phyloP scores from a whole-genome alignment of 2,113 vertebrate species.

The Trematomus loennbergii region DNA sequence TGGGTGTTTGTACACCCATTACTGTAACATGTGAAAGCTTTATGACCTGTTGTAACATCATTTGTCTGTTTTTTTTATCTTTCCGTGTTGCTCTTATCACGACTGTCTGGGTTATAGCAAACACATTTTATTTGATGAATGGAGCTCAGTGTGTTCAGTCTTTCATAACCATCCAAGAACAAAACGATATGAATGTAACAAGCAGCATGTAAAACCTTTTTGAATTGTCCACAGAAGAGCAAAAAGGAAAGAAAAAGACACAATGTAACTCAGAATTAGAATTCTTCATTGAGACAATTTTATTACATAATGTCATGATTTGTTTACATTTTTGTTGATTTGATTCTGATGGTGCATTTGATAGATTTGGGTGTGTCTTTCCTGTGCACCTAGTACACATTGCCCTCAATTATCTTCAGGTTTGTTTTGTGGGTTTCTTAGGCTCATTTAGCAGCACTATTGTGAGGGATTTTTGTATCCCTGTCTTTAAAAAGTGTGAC shows the following conservation, averaged over 20 bases:
- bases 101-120: neutral
- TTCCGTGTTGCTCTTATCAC: slow-evolving; percentile 17
- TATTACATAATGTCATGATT: neutral
- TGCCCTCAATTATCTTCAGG: neutral
- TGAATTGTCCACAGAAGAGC: neutral
- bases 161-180: neutral
- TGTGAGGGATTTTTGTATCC: neutral
- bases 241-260: neutral
- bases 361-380: neutral
- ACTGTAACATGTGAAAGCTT: slow-evolving; percentile 22
- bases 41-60: neutral
- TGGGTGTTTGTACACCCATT: slow-evolving; percentile 9
- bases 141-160: neutral
- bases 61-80: slow-evolving; percentile 2
- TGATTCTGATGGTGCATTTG: neutral
- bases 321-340: neutral
- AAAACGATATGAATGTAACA: neutral
- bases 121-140: no score
- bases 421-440: neutral
- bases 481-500: neutral
- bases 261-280: neutral
- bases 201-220: neutral
- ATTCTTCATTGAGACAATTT: neutral
- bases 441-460: slow-evolving; percentile 11
- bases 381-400: neutral